Base-by-base conservation (phyloP, 2,888 invertebrate species). In the Platycheirus rosarum region DNA sequence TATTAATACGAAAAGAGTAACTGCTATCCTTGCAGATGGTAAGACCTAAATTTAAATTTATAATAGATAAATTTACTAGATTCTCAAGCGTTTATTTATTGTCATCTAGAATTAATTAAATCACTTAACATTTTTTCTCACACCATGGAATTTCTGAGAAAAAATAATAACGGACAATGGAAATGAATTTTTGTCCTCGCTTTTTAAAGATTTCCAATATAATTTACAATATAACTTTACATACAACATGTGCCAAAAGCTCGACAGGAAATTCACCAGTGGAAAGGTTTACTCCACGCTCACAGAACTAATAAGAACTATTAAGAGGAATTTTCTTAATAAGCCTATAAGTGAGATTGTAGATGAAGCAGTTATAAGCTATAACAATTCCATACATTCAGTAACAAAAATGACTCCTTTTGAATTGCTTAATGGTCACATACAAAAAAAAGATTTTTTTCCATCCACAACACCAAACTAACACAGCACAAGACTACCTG, bases 51-150 rank as follows among this genome's bases (percentile, higher is more conserved):
- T n/a, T n/a, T n/a, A n/a, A n/a, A n/a, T n/a, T n/a, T 16, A 69
- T 85, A 2, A 66, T 84, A 11, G 85, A 84, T 18, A 85, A 85
- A 76, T 85, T 85, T 35, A 69, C 66, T 0, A 86, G 85, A 55
- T 84, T 85, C 14, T 70, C 84, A n/a, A 14, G 53, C 4, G 75
- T 55, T 4, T 85, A 84, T 37, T 49, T 71, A 0, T n/a, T 86
- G 4, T 20, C 69, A 26, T 26, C 76, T 6, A 79, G 84, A 74
- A 66, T 65, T 16, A n/a, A 62, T 85, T 6, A 79, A 63, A 11
- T 26, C 66, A 16, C 18, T 85, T 0, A 44, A 26, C 44, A 71
- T 8, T 84, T 63, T 26, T 32, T 85, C 6, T 42, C 13, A 13
- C 62, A 35, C 0, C 73, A 77, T 18, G 85, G 84, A 1, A 63